A percentile compares a stretch with the other conserved stretches of the same genome.
phyloP scores from a whole-genome alignment of 2,888 invertebrate genomes.

The Ceriagrion tenellum region DNA sequence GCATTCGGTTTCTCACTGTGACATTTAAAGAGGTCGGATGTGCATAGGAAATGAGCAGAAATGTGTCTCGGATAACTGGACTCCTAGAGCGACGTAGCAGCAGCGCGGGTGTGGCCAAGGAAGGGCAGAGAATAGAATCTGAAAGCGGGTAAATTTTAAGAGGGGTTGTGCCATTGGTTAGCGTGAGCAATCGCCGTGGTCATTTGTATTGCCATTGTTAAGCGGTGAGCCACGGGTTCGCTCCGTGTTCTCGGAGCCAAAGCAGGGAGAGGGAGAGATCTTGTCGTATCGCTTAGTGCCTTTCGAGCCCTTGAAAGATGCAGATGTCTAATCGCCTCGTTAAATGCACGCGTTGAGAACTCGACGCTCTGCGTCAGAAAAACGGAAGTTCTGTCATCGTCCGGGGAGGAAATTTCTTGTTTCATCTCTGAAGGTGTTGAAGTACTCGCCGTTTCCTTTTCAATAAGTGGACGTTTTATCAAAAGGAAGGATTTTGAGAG shows the following conservation, averaged over 20 bases:
- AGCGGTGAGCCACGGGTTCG: not conserved
- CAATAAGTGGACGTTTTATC: not conserved
- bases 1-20: not conserved
- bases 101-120: constrained; percentile 10
- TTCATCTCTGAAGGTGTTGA: constrained; percentile 4
- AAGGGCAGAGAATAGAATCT: not conserved
- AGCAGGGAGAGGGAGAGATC: not conserved
- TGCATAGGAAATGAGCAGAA: not conserved
- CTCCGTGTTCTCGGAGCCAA: not conserved
- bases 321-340: constrained; percentile 29
- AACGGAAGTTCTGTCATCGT: not conserved
- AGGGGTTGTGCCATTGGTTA: not conserved
- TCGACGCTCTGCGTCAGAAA: not conserved
- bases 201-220: constrained; percentile 20
- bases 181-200: not conserved
- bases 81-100: not conserved
- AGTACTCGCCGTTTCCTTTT: not conserved
- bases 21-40: not conserved
- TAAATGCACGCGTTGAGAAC: not conserved
- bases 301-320: constrained; percentile 9
- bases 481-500: not conserved
- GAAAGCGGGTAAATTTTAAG: not conserved
- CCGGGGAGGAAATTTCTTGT: not conserved
- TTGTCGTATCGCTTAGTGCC: constrained; percentile 2
- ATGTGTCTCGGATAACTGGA: constrained; percentile 9